Evolutionary conservation across 2,888 invertebrate genomes (phyloP), one percentile per base, ranked within the genome.

Genomic region (Drosophila robusta): DNA sequence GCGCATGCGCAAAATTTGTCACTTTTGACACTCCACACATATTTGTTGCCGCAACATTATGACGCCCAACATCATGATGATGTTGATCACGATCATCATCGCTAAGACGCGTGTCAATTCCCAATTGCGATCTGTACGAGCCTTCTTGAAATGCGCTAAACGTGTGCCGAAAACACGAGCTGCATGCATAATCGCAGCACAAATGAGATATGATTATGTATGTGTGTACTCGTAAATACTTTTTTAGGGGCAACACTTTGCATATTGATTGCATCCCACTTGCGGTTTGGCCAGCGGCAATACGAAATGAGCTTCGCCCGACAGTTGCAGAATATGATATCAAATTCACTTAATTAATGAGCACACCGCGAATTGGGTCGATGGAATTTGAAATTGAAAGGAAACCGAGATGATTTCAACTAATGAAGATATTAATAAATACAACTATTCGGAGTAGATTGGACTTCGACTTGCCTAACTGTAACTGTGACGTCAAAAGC

Each of bases 101-200:
- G 32, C n/a, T 11, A 42, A 16, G 56, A 51, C 67, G 77, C 74
- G 77, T 74, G 74, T 58, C 69, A 51, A 22, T 57, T 41, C 14
- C 9, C 51, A 39, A 57, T 55, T 61, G 39, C 16, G 39, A 39
- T 39, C 39, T 26, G 16, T 4, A 34, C 34, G 54, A 54, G 54
- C 49, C 46, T 45, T 41, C 50, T 73, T 61, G 68, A 80, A 83
- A 88, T 80, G 80, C 89, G 46, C 44, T 44, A 39, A 87, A 70
- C 83, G 89, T 78, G 83, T 88, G 83, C 88, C 89, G 52, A 41
- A 68, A 68, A 69, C 89, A 46, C 70, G 89, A 72, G 65, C 39
- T 45, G 89, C 71, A 82, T 82, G 65, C 75, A 29, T 52, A 78
- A 84, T 63, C 44, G 12, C 32, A 26, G 22, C 64, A 41, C 58